A percentile compares a stretch with the other conserved stretches of the same genome.
These are phyloP conservation scores for Aurelia coerulea DNA, from an alignment of 30 jellyfish, hydroid and myxozoan genomes.

Conservation along the genomic window DNA sequence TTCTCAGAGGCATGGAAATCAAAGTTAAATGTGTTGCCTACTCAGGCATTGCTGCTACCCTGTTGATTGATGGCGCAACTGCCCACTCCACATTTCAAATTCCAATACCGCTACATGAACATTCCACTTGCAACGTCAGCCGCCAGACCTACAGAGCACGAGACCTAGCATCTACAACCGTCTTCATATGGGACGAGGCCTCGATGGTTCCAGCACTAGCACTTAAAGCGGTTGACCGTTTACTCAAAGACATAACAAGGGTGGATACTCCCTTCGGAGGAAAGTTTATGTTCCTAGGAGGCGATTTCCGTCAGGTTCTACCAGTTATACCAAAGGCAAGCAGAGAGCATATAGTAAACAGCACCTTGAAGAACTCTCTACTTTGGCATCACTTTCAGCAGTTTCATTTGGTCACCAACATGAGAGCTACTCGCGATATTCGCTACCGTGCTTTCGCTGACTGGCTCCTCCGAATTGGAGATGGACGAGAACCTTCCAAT, in stretches of 20 bases:
- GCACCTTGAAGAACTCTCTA: slow-evolving; percentile 28
- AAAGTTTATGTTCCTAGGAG: slow-evolving; percentile 31
- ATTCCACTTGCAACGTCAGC: slow-evolving; percentile 26
- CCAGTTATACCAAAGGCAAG: slow-evolving; percentile 65
- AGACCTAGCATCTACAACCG: slow-evolving; percentile 3
- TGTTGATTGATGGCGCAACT: slow-evolving; percentile 48
- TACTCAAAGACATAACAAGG: slow-evolving; percentile 39
- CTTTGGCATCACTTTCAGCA: slow-evolving; percentile 58
- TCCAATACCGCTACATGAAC: slow-evolving; percentile 19
- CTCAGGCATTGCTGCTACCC: slow-evolving; percentile 41
- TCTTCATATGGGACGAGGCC: slow-evolving; percentile 44
- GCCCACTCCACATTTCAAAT: slow-evolving; percentile 36
- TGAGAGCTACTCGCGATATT: slow-evolving; percentile 47
- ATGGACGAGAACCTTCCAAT: slow-evolving; percentile 44
- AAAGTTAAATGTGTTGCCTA: slow-evolving; percentile 18
- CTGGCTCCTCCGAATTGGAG: slow-evolving; percentile 38
- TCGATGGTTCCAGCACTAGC: slow-evolving; percentile 55
- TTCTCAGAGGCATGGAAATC: slow-evolving; percentile 1
- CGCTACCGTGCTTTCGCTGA: slow-evolving; percentile 38
- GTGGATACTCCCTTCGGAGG: slow-evolving; percentile 47
- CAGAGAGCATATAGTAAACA: slow-evolving; percentile 37
- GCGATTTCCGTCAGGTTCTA: slow-evolving; percentile 58
- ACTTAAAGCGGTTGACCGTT: slow-evolving; percentile 24
- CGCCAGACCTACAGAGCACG: slow-evolving; percentile 34
- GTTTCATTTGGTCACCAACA: slow-evolving; percentile 29